Evolutionary conservation across 2,113 vertebrate species (phyloP), one percentile per base, ranked within the genome.

Genomic region (Halichoeres trimaculatus): DNA sequence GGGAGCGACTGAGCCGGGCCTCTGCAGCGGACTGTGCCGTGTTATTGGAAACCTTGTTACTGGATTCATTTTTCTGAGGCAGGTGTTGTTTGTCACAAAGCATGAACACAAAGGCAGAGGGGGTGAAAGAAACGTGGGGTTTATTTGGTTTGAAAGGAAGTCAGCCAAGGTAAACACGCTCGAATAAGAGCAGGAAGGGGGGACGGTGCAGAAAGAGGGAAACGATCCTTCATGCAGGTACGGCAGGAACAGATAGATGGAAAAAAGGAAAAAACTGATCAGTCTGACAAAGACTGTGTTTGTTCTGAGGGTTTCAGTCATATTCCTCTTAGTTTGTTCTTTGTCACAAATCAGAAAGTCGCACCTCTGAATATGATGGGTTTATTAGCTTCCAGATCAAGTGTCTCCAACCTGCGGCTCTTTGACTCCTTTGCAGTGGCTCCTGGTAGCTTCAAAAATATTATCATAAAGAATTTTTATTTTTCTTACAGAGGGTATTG

Each of bases 1-100:
- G 58, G 10, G 52, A 69, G 52, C 8, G 6, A 6, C 41, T 60
- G 63, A 61, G 43, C 55, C 35, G 17, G 52, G 47, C 17, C 45
- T 45, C 38, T 56, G 26, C 23, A 30, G 16, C 24, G 30, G 73
- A 72, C 26, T 36, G 24, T 55, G 36, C 43, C 17, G 20, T 34
- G 22, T 56, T 22, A 35, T n/a, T 64, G 47, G 50, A 74, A 56
- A 70, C 12, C 47, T 48, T 34, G 10, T 53, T 22, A 48, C 43
- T 45, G 43, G 43, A 45, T 45, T 45, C 16, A 45, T 16, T 45
- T 45, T 17, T 45, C 43, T 19, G 17, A 45, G 17, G 43, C 7
- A 40, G 38, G 20, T 61, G 26, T 17, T 61, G 38, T 35, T 45
- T 34, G 40, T 48, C 38, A 14, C 10, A 30, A 47, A 65, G 24